Evolutionary conservation across 2,888 invertebrate species (phyloP).

Genomic region (Sphaerophoria rueppellii): DNA sequence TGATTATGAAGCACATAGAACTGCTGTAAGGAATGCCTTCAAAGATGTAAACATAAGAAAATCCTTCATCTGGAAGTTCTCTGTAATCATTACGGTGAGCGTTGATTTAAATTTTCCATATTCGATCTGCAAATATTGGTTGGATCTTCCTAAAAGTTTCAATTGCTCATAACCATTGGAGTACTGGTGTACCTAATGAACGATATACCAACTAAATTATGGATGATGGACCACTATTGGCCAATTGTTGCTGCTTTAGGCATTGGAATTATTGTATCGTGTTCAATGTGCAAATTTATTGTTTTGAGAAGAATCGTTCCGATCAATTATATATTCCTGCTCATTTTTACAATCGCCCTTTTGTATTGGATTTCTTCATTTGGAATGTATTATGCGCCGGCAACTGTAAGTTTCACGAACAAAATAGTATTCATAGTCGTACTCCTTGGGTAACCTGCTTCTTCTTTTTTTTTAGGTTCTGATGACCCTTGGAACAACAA

Average conservation of each 20-base stretch:
- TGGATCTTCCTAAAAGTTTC: conserved; percentile 84
- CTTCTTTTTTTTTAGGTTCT: conserved; percentile 84
- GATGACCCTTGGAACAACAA: conserved; percentile 93
- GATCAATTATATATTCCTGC: conserved; percentile 93
- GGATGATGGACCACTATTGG: conserved; percentile 79
- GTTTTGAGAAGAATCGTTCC: conserved; percentile 91
- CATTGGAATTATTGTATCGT: conserved; percentile 76
- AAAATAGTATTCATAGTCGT: no score
- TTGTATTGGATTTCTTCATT: conserved; percentile 86
- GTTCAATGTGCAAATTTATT: conserved; percentile 91
- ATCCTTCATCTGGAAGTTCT: conserved; percentile 81
- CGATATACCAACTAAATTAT: conserved; percentile 85
- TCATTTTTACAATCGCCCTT: conserved; percentile 92
- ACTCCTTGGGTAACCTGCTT: background rate
- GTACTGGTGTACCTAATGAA: conserved; percentile 90
- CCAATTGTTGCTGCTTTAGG: conserved; percentile 75
- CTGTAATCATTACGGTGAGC: conserved; percentile 80
- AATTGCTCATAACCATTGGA: conserved; percentile 89
- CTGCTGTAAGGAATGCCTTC: conserved; percentile 71
- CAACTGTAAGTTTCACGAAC: conserved; percentile 83
- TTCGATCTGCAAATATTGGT: background rate
- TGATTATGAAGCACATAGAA: conserved; percentile 31
- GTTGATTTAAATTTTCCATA: background rate
- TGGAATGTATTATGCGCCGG: conserved; percentile 85
- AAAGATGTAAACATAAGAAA: conserved; percentile 79